Evolutionary conservation across 2,888 invertebrate species (phyloP).

Genomic region (Ochropacha duplaris): DNA sequence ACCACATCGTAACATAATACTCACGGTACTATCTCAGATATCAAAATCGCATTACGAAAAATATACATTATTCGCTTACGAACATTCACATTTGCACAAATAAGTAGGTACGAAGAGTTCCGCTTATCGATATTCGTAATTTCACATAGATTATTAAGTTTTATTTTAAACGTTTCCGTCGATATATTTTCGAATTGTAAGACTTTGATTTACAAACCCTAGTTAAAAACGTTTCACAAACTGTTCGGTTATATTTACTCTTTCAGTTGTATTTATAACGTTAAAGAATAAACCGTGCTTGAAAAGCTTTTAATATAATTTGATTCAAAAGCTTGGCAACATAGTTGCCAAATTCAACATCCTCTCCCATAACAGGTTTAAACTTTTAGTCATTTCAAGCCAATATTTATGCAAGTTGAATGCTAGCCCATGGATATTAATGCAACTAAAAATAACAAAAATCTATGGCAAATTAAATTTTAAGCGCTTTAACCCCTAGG

Average conservation of each 20-base stretch:
- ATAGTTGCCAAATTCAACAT: neutral
- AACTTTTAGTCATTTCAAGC: neutral
- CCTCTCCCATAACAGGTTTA: neutral
- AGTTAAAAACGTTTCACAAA: too few species aligned
- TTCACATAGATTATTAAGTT: neutral
- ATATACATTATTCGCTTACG: constrained; percentile 9
- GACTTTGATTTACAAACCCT: neutral
- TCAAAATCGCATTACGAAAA: constrained; percentile 24
- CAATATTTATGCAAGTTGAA: neutral
- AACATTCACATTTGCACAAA: neutral
- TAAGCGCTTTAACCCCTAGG: too few species aligned
- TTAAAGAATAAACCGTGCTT: neutral
- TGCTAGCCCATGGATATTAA: too few species aligned
- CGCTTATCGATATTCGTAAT: neutral
- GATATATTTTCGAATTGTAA: neutral
- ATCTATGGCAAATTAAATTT: too few species aligned
- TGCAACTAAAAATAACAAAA: too few species aligned
- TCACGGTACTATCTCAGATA: constrained; percentile 11
- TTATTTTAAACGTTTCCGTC: too few species aligned
- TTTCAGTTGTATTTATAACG: neutral
- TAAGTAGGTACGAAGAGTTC: neutral
- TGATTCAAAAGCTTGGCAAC: constrained; percentile 1
- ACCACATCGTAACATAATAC: constrained; percentile 3
- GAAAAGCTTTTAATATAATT: neutral
- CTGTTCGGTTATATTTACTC: neutral